Percentiles rank a stretch among this genome's conserved stretches.
These are phyloP conservation scores for Eristalis arbustorum DNA, from an alignment of 2,888 invertebrate species.

Conservation along the genomic window DNA sequence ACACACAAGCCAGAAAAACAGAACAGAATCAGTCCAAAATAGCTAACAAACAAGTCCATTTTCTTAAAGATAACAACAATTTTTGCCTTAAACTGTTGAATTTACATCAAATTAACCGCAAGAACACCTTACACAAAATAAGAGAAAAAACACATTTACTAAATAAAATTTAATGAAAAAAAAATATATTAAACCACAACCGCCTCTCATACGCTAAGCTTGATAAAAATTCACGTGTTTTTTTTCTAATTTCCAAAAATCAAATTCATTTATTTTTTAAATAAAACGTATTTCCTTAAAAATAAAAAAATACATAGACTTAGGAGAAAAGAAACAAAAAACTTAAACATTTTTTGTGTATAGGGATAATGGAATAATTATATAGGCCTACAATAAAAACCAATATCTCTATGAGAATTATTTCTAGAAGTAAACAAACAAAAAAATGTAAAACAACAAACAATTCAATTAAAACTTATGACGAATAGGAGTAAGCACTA, in stretches of 20 bases:
- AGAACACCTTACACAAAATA: constrained; percentile 4
- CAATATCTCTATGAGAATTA: constrained; percentile 47
- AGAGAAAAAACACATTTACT: neutral
- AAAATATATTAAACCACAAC: neutral
- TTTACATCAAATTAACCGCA: constrained; percentile 41
- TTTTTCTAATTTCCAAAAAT: constrained; percentile 11
- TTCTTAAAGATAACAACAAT: constrained; percentile 24
- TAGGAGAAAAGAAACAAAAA: constrained; percentile 2
- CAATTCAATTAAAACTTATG: constrained; percentile 13
- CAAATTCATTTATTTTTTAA: no score
- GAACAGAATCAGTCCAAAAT: neutral
- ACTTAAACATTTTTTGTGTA: constrained; percentile 48
- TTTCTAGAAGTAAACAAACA: constrained; percentile 8
- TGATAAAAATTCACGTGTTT: constrained; percentile 5
- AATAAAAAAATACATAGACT: neutral
- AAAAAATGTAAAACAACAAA: neutral
- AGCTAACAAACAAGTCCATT: constrained; percentile 27
- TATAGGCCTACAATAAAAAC: neutral
- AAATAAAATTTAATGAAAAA: neutral
- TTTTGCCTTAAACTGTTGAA: constrained; percentile 52
- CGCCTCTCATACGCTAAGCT: constrained; percentile 48
- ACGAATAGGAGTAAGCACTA: constrained; percentile 23
- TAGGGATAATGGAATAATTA: constrained; percentile 24
- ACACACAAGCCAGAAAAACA: neutral
- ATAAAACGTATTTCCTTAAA: no score